Conservation (phyloP, 2,888 invertebrate species). For the Mythimna albipuncta region DNA sequence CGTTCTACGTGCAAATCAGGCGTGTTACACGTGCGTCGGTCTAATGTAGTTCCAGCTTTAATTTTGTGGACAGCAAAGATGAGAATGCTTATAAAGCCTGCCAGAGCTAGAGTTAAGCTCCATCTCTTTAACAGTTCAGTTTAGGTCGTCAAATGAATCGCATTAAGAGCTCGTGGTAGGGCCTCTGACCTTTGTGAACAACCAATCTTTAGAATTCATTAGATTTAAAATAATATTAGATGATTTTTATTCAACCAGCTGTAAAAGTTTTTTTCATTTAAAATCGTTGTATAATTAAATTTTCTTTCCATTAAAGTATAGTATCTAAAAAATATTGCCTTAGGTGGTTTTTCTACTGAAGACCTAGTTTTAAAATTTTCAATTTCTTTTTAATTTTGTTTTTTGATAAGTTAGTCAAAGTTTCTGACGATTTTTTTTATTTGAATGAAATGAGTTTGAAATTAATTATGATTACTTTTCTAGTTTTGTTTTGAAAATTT, state of each 20-base stretch:
- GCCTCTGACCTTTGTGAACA: too few relatives aligned
- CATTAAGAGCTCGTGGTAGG: too few relatives aligned
- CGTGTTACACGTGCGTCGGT: too few relatives aligned
- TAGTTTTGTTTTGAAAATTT: not conserved
- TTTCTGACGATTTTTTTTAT: not conserved
- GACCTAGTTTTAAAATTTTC: constrained; percentile 13
- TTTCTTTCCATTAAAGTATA: not conserved
- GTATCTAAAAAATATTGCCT: constrained; percentile 8
- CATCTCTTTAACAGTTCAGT: too few relatives aligned
- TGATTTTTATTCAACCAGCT: not conserved
- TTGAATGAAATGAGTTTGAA: constrained; percentile 13
- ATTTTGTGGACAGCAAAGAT: not conserved
- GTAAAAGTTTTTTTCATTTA: not conserved
- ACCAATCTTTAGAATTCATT: too few relatives aligned
- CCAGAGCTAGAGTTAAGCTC: too few relatives aligned
- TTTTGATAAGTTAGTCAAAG: constrained; percentile 17
- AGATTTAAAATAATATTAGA: too few relatives aligned
- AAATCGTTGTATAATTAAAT: not conserved
- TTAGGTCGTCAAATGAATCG: too few relatives aligned
- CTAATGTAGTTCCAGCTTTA: not conserved
- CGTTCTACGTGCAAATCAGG: too few relatives aligned
- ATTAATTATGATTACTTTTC: constrained; percentile 13
- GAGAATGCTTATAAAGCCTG: not conserved
- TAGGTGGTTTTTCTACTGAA: not conserved
- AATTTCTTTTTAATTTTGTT: constrained; percentile 22